Evolutionary conservation across 2,113 vertebrate genomes (phyloP), one percentile per base, ranked within the genome.

Genomic region (Heptranchias perlo): DNA sequence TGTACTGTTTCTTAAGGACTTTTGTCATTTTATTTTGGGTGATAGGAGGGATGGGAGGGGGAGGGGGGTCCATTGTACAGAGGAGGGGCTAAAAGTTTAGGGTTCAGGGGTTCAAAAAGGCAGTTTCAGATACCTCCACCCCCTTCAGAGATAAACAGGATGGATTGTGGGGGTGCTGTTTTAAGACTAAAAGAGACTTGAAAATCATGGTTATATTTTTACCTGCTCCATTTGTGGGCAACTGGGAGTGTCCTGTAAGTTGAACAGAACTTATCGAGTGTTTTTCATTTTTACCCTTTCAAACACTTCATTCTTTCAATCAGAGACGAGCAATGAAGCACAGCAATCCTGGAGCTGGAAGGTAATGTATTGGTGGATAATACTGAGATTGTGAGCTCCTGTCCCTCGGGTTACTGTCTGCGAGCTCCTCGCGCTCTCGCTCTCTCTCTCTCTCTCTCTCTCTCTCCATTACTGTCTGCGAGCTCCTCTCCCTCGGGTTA

Each of bases 131-230:
- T 92, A 58, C 52, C 3, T 92, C 35, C 58, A 92, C 14, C 35
- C 58, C 54, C 1, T 62, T 92, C 4, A 6, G 54, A 39, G 62
- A 39, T 62, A 62, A 62, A 58, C 54, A 35, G 89, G 14, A 21
- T 54, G 35, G 4, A 16, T 7, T 16, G n/a, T 18, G 5, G 16
- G n/a, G 39, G 13, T 3, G 4, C 13, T 82, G 54, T 92, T 92
- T 62, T n/a, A 39, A n/a, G 35, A 92, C 35, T 35, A 91, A 82
- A 39, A 61, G 31, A 61, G 89, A 92, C 35, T 89, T 92, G 54
- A 39, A n/a, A 92, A 92, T 92, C 54, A 61, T 92, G 89, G 49
- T 58, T 91, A 54, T 61, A n/a, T 91, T 91, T 58, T 91, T 91
- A 35, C 61, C 52, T 8, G 35, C 21, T 62, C n/a, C 35, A 62